These are phyloP conservation scores for Calliopsis andreniformis DNA, from an alignment of 1,140 invertebrate genomes.

Conservation along the genomic window DNA sequence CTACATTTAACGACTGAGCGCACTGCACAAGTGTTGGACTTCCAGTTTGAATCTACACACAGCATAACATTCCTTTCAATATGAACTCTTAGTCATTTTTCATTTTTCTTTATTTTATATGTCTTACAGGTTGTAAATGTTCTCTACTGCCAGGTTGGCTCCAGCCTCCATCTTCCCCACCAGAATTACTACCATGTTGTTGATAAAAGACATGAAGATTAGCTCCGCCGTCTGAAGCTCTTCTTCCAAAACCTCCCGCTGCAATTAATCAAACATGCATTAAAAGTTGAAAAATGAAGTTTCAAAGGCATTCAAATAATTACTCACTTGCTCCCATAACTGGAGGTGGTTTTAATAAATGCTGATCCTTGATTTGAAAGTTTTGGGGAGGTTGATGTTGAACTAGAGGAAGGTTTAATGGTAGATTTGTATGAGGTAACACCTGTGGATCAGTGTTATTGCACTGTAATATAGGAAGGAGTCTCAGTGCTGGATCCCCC, in stretches of 20 bases:
- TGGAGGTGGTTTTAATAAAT: conserved; percentile 94
- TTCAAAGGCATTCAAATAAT: conserved; percentile 19
- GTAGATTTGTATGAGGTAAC: conserved; percentile 85
- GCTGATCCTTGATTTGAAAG: conserved; percentile 95
- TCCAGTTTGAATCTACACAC: conserved; percentile 74
- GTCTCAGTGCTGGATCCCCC: conserved; percentile 73
- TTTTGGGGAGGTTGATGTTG: conserved; percentile 90
- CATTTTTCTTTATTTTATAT: not conserved
- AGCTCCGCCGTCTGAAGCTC: conserved; percentile 97
- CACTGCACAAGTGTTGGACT: conserved; percentile 81
- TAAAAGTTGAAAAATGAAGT: not conserved
- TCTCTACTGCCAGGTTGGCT: conserved; percentile 86
- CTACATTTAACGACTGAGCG: conserved; percentile 78
- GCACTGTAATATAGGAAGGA: conserved; percentile 73
- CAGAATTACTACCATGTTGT: conserved; percentile 76
- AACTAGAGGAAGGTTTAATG: conserved; percentile 88
- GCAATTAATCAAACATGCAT: conserved; percentile 44
- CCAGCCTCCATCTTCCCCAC: conserved; percentile 82
- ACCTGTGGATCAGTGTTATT: conserved; percentile 78
- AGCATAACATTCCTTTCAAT: conserved; percentile 2
- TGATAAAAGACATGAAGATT: conserved; percentile 92
- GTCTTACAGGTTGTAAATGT: conserved; percentile 81
- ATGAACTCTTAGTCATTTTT: not conserved
- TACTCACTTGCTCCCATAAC: conserved; percentile 92
- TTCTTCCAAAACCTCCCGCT: conserved; percentile 91